phyloP scores from a whole-genome alignment of 1,140 invertebrate genomes.

The Tetragnatha versicolor region DNA sequence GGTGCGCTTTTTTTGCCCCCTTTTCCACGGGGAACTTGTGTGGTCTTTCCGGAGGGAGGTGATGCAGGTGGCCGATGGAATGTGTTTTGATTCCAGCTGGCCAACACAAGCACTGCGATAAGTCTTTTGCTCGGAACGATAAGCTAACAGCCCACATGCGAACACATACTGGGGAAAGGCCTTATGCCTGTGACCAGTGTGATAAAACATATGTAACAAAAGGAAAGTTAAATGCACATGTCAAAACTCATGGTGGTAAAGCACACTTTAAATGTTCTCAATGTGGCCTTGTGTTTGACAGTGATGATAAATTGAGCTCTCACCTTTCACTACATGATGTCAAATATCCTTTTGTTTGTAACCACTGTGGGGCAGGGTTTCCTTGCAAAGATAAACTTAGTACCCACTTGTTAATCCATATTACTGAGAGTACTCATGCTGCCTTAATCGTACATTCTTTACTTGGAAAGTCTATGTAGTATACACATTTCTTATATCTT shows the following conservation, averaged over 20 bases:
- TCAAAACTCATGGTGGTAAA: constrained; percentile 68
- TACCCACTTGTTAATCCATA: constrained; percentile 73
- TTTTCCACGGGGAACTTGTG: no score
- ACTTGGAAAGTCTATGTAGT: constrained; percentile 39
- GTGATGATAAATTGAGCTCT: constrained; percentile 67
- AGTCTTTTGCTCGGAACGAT: constrained; percentile 71
- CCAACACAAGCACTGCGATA: constrained; percentile 66
- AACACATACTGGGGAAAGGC: constrained; percentile 64
- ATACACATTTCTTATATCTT: constrained; percentile 10
- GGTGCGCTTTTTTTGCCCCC: no score
- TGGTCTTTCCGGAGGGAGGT: no score
- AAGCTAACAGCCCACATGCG: constrained; percentile 66
- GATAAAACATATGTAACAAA: constrained; percentile 68
- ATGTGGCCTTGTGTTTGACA: constrained; percentile 70
- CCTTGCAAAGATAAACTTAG: constrained; percentile 75
- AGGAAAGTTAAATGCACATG: constrained; percentile 71
- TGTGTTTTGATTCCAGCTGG: no score
- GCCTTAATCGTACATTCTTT: constrained; percentile 43
- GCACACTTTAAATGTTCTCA: constrained; percentile 70
- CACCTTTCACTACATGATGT: constrained; percentile 44
- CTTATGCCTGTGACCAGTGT: constrained; percentile 66
- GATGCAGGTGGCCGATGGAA: no score
- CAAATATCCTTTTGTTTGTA: constrained; percentile 42
- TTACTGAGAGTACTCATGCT: constrained; percentile 43
- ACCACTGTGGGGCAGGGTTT: constrained; percentile 67